Evolutionary conservation across 2,113 vertebrate species (phyloP).

Genomic region (Scartelaos histophorus): DNA sequence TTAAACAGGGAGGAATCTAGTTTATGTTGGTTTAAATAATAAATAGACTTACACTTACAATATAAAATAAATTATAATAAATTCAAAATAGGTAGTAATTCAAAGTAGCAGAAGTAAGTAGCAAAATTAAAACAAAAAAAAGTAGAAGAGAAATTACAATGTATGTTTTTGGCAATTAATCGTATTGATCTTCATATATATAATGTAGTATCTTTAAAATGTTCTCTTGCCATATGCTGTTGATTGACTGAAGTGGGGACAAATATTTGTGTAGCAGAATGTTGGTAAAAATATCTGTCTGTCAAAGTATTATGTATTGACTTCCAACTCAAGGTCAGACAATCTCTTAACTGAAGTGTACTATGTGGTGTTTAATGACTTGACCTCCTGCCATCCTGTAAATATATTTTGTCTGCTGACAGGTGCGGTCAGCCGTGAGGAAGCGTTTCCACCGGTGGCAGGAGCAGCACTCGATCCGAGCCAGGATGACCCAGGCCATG

Average conservation of each 20-base stretch:
- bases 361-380: neutral
- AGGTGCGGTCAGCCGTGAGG: slow-evolving; percentile 90
- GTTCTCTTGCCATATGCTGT: no score
- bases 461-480: slow-evolving; percentile 91
- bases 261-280: no score
- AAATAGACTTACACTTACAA: no score
- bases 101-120: no score
- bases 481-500: slow-evolving; percentile 89
- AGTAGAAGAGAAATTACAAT: no score
- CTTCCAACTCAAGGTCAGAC: neutral
- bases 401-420: slow-evolving; percentile 4
- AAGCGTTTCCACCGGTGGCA: slow-evolving; percentile 95
- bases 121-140: no score
- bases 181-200: no score
- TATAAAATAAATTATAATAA: no score
- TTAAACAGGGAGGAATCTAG: neutral
- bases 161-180: no score
- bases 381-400: neutral
- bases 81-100: no score
- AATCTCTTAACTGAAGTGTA: neutral
- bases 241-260: no score
- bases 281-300: no score
- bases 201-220: neutral
- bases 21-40: neutral
- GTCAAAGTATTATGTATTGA: neutral